Evolutionary conservation across 2,113 vertebrate genomes (phyloP), one percentile per base, ranked within the genome.

Genomic region (Tachysurus vachellii): DNA sequence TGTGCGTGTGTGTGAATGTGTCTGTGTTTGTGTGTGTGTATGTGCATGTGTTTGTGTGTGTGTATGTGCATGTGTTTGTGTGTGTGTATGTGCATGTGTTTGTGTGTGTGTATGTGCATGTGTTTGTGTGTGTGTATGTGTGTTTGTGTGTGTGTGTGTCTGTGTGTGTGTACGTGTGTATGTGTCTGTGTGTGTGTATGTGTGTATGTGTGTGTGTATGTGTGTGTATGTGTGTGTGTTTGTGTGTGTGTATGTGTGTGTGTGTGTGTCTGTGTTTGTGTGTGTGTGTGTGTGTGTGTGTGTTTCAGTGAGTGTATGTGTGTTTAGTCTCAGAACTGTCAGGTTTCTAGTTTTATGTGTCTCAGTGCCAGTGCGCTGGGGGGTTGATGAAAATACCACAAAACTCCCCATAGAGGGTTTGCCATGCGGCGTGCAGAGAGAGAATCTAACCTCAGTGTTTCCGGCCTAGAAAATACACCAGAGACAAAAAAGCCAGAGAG

Each of bases 341-440:
- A 21, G 42, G 64, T 50, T 62, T 44, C 31, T 50, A 56, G 23
- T 59, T 75, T 14, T 80, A 64, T 56, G 44, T 66, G 66, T 70
- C 62, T 10, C 89, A 88, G 91, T 94, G 94, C 93, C 94, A 94
- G 93, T 95, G 94, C 95, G 94, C 89, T 82, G 92, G 92, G 91
- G 93, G 91, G 94, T 95, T 95, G 95, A 96, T 95, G 94, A 95
- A 96, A 95, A 57, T 59, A 57, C 79, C 54, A 79, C 76, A 66
- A 59, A 53, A 31, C 19, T 93, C 92, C 93, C 92, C 85, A 93
- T 92, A 73, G 85, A 91, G 93, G 93, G 94, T 93, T 94, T 75
- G 94, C 94, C 95, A 96, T 96, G 95, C 95, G 94, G 87, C 94
- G 95, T 95, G 95, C 95, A 96, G 91, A 91, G 93, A 94, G 93